Base-by-base conservation (phyloP, 2,888 invertebrate genomes). In the Cacoxenus indagator region DNA sequence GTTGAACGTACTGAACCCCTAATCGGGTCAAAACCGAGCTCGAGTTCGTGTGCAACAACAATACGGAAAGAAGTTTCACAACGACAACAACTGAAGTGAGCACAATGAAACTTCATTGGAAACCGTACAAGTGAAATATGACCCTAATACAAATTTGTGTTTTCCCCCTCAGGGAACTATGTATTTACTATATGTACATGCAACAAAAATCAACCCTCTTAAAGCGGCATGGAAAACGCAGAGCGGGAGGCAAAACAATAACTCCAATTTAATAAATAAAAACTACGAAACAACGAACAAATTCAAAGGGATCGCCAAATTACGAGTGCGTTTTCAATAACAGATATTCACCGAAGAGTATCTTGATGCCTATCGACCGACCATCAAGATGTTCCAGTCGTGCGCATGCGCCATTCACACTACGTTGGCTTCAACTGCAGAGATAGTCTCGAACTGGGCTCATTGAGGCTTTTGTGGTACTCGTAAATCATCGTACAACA, bases 111-210 rank as follows among this genome's bases (percentile, higher is more conserved):
- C 82, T 85, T 84, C 82, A 75, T 75, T 82, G 78, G 85, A 86
- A 86, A 79, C 86, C 86, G 79, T 84, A 82, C 81, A 85, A 86
- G 78, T 85, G 86, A 86, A 86, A 86, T 86, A 86, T 84, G 86
- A 86, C 83, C 82, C 84, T 82, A 85, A 85, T 84, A 84, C 78
- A 85, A 78, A 77, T 77, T 75, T 8, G 31, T 29, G 26, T n/a
- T 19, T 22, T 19, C 14, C 22, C 54, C 43, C 43, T 61, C 27
- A 62, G 17, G 29, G 22, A 65, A n/a, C n/a, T n/a, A n/a, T n/a
- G n/a, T n/a, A n/a, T n/a, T n/a, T n/a, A n/a, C n/a, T n/a, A n/a
- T n/a, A n/a, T n/a, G n/a, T 61, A 45, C n/a, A 19, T 64, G 0
- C 37, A 59, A 9, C 61, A 5, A n/a, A 37, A 67, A 54, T 64